phyloP scores from a whole-genome alignment of 2,113 vertebrate genomes.

The Boleophthalmus pectinirostris region DNA sequence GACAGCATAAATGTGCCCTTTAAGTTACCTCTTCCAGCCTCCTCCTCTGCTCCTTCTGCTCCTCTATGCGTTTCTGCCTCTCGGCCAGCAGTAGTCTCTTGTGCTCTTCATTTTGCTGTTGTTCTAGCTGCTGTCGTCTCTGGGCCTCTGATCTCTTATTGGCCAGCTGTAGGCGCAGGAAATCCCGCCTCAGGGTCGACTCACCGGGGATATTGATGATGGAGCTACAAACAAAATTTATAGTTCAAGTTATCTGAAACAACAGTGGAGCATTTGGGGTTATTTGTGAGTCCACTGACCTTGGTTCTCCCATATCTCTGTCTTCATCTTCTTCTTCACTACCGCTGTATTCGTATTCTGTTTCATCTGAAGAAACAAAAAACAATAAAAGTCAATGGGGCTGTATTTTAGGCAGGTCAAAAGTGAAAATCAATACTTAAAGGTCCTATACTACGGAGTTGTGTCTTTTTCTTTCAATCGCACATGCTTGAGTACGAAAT shows the following conservation, averaged over 20 bases:
- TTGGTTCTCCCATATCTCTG: constrained; percentile 90
- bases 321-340: constrained; percentile 98
- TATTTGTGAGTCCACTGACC: constrained; percentile 71
- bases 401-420: too few relatives aligned
- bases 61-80: constrained; percentile 96
- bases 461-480: too few relatives aligned
- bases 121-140: constrained; percentile 92
- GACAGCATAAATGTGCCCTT: not conserved
- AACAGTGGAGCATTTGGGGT: not conserved
- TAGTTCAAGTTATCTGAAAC: not conserved
- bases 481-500: too few relatives aligned
- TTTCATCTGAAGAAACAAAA: constrained; percentile 85
- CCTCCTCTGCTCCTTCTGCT: constrained; percentile 94
- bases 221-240: constrained; percentile 74
- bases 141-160: constrained; percentile 94
- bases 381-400: not conserved
- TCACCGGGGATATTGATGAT: constrained; percentile 94
- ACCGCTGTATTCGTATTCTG: constrained; percentile 96
- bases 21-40: constrained; percentile 89
- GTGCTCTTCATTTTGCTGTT: constrained; percentile 97
- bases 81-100: constrained; percentile 92
- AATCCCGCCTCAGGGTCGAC: constrained; percentile 92
- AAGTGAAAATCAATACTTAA: too few relatives aligned
- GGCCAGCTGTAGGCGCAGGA: constrained; percentile 92
- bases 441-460: too few relatives aligned